Evolutionary conservation across 2,888 invertebrate genomes (phyloP).

Genomic region (Drymonia ruficornis): DNA sequence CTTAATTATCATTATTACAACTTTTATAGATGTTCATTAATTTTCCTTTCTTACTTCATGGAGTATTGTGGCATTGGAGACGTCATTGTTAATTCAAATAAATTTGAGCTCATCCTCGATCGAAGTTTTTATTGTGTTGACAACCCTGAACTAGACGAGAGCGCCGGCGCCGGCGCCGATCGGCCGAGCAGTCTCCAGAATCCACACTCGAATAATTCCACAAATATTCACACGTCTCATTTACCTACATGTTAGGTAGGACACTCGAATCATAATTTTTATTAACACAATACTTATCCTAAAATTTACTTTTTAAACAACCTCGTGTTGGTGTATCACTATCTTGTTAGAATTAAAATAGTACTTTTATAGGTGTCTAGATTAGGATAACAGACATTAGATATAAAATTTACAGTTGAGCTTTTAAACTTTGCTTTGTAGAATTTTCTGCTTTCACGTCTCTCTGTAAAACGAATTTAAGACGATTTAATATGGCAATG

Average conservation of each 20-base stretch:
- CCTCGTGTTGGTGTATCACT: conserved; percentile 43
- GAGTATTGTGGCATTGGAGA: conserved; percentile 84
- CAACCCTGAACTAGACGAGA: conserved; percentile 41
- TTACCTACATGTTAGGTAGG: conserved; percentile 26
- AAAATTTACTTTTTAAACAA: conserved; percentile 34
- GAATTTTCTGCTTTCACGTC: conserved; percentile 61
- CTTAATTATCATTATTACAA: conserved; percentile 84
- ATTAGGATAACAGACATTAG: conserved; percentile 69
- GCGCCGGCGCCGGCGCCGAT: too few species aligned
- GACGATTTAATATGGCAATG: conserved; percentile 18
- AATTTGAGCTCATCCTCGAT: conserved; percentile 83
- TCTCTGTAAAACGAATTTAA: conserved; percentile 61
- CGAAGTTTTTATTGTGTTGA: conserved; percentile 76
- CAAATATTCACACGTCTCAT: conserved; percentile 11
- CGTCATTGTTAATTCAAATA: conserved; percentile 85
- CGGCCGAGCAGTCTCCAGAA: conserved; percentile 40
- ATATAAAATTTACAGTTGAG: conserved; percentile 69
- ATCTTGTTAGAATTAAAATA: conserved; percentile 62
- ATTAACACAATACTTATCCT: conserved; percentile 30
- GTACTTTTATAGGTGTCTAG: conserved; percentile 68
- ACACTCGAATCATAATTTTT: conserved; percentile 25
- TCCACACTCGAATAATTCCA: conserved; percentile 19
- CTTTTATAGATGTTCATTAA: conserved; percentile 85
- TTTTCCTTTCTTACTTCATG: conserved; percentile 84
- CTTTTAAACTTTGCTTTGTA: conserved; percentile 74